A percentile compares a stretch with the other conserved stretches of the same genome.
Conservation (phyloP, 64 coral and sea anemone genomes). For the Porites australiensis region DNA sequence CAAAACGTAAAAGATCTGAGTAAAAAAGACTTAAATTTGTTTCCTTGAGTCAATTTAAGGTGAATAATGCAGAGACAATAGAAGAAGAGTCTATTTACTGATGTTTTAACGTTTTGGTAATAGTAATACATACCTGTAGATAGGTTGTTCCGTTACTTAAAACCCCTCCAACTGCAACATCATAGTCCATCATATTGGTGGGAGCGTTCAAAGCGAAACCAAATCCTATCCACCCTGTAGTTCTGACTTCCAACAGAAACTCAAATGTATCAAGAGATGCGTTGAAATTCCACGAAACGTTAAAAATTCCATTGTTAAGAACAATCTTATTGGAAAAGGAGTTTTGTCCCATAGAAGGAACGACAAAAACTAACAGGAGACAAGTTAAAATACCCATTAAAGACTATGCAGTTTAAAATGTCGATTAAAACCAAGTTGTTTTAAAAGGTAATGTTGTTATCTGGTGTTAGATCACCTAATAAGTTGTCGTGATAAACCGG, state of each 20-base stretch:
- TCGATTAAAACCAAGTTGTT: too few relatives aligned
- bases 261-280: not conserved
- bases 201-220: not conserved
- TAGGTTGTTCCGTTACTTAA: not conserved
- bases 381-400: not conserved
- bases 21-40: too few relatives aligned
- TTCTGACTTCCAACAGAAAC: conserved; percentile 11
- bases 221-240: not conserved
- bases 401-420: too few relatives aligned
- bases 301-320: not conserved
- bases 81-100: too few relatives aligned
- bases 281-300: conserved; percentile 33
- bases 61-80: too few relatives aligned
- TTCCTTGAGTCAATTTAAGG: too few relatives aligned
- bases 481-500: not conserved
- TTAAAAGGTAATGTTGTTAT: not conserved
- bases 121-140: not conserved
- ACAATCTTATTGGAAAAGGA: not conserved
- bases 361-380: not conserved
- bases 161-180: conserved; percentile 7
- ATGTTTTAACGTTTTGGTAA: too few relatives aligned
- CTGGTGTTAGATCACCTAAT: not conserved
- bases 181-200: not conserved
- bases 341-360: not conserved
- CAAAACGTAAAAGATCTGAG: too few relatives aligned